Evolutionary conservation across 2,113 vertebrate species (phyloP).

Genomic region (Colossoma macropomum): DNA sequence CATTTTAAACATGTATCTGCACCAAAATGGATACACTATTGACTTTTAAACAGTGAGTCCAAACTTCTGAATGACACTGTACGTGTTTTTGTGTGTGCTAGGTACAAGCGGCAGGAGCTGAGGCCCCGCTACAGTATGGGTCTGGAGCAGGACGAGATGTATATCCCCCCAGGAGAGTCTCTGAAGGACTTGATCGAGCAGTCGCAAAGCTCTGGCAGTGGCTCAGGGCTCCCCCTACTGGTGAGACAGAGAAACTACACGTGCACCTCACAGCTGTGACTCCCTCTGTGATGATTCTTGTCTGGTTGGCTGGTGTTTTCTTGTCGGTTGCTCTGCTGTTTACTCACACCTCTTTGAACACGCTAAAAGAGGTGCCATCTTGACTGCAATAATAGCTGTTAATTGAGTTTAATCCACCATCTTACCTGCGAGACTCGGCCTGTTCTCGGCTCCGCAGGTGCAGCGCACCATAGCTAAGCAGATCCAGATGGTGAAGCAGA

Average conservation of each 20-base stretch:
- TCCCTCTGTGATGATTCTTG: background rate
- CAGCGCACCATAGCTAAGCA: slow-evolving; percentile 98
- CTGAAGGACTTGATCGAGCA: slow-evolving; percentile 95
- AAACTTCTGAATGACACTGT: too few species aligned
- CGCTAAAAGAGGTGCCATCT: slow-evolving; percentile 6
- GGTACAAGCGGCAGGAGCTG: slow-evolving; percentile 88
- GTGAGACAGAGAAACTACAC: slow-evolving; percentile 74
- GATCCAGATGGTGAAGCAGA: slow-evolving; percentile 99
- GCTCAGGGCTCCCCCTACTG: slow-evolving; percentile 98
- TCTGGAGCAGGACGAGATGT: slow-evolving; percentile 91
- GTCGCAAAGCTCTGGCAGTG: slow-evolving; percentile 95
- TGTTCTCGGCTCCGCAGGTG: slow-evolving; percentile 78
- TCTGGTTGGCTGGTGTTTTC: background rate
- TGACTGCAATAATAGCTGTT: slow-evolving; percentile 7
- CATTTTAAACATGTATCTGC: too few species aligned
- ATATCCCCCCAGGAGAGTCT: slow-evolving; percentile 91
- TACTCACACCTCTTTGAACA: background rate
- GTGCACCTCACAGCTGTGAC: background rate
- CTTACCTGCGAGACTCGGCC: slow-evolving; percentile 5
- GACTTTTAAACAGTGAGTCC: too few species aligned
- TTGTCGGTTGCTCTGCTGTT: background rate
- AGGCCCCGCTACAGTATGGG: slow-evolving; percentile 89
- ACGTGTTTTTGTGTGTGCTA: slow-evolving; percentile 56
- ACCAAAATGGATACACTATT: too few species aligned
- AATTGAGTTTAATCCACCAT: slow-evolving; percentile 32